Evolutionary conservation across 2,113 vertebrate genomes (phyloP), one percentile per base, ranked within the genome.

Genomic region (Callipepla californica): DNA sequence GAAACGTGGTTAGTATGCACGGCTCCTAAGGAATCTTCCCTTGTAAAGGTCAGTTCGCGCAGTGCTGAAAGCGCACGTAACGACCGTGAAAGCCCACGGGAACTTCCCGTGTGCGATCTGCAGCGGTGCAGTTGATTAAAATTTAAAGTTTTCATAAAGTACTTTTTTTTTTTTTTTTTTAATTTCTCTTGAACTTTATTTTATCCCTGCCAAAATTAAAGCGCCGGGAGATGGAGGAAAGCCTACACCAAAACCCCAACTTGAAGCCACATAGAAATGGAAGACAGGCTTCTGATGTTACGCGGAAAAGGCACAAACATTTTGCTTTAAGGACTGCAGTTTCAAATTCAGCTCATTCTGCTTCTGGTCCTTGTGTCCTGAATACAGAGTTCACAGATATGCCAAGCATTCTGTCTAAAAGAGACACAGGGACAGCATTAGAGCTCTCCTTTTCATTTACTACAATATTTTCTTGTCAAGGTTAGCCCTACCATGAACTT

Each of bases 301-400:
- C 61, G 23, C 69, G n/a, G 69, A n/a, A 89, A 51, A 95, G 80
- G 73, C 61, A 83, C 19, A 87, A 87, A 85, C 62, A 80, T 66
- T 93, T 91, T 69, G 59, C 15, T 58, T 75, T 76, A 45, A 58
- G 45, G 6, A 5, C 57, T 76, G 32, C 0, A 6, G 34, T 67
- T 92, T 80, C 53, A 89, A 78, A 90, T 93, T 63, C 75, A 87
- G 42, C 47, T 87, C 9, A 5, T 82, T 89, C 75, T 89, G 58
- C 59, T 89, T 25, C 42, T 73, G 19, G 14, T 85, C 58, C 76
- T 93, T 77, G 13, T 9, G 45, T 66, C 51, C 13, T 5, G 34
- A 48, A 16, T 59, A n/a, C 12, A 57, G 42, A 58, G 14, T 14
- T 84, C 21, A 51, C 5, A 57, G n/a, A 70, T 82, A 65, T 11